Conservation (phyloP, 2,113 vertebrate genomes). For the Aptenodytes forsteri region DNA sequence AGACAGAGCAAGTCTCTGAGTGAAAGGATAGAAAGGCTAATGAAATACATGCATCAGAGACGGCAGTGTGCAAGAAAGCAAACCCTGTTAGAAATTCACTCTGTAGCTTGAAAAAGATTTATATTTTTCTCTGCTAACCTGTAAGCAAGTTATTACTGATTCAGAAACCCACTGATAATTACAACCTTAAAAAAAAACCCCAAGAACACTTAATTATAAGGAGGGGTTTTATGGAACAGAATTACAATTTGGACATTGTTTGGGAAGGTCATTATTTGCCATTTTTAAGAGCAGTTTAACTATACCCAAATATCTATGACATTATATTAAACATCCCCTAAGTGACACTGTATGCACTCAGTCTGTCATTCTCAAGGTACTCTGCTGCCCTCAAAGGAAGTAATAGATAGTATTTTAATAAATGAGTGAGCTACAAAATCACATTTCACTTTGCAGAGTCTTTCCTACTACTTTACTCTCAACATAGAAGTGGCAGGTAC, state of each 20-base stretch:
- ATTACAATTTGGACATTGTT: neutral
- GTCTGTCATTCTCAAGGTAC: neutral
- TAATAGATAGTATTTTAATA: neutral
- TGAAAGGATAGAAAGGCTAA: slow-evolving; percentile 23
- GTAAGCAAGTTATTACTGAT: neutral
- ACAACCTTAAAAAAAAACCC: neutral
- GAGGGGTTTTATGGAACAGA: neutral
- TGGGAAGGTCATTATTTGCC: neutral
- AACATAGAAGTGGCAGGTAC: neutral
- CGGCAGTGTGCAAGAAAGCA: neutral
- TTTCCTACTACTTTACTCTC: neutral
- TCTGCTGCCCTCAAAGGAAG: neutral
- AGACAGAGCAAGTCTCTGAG: slow-evolving; percentile 18
- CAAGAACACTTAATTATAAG: neutral
- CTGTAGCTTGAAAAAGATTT: neutral
- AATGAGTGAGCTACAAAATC: neutral
- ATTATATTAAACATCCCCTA: neutral
- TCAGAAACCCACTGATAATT: neutral
- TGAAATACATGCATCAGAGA: neutral
- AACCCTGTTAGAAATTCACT: neutral
- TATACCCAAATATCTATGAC: neutral
- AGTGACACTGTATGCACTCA: neutral
- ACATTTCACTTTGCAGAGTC: neutral
- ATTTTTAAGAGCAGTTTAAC: neutral
- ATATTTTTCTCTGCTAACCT: neutral